Conservation (phyloP, 2,797 vertebrate genomes). For the Intellagama lesueurii region DNA sequence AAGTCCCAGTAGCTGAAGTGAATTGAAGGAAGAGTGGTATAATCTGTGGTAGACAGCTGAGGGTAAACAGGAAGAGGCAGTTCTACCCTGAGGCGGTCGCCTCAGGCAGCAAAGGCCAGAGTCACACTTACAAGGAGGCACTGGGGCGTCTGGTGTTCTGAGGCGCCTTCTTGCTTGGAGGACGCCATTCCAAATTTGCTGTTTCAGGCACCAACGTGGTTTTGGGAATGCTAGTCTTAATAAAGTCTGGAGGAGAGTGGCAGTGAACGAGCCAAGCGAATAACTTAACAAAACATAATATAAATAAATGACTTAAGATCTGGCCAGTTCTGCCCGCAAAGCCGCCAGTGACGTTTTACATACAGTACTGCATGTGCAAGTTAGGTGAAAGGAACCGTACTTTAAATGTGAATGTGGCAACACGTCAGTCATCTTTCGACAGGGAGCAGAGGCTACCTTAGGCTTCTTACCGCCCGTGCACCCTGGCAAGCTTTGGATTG, state of each 20-base stretch:
- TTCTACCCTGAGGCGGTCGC: neutral
- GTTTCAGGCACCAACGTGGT: neutral
- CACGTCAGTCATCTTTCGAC: neutral
- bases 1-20: neutral
- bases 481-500: neutral
- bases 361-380: too few relatives aligned
- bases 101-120: neutral
- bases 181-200: neutral
- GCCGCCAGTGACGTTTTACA: neutral
- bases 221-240: neutral
- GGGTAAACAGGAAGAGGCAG: neutral
- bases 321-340: too few relatives aligned
- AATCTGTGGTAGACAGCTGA: neutral
- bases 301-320: neutral
- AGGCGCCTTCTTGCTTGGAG: neutral
- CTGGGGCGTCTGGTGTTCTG: neutral
- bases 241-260: neutral
- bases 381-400: neutral
- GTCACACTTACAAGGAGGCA: neutral
- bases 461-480: neutral
- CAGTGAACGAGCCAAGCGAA: neutral
- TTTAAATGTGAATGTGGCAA: neutral
- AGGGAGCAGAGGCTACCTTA: too few relatives aligned
- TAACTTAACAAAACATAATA: neutral
- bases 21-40: neutral